phyloP scores from a whole-genome alignment of 2,113 vertebrate species.

The Edolisoma coerulescens region DNA sequence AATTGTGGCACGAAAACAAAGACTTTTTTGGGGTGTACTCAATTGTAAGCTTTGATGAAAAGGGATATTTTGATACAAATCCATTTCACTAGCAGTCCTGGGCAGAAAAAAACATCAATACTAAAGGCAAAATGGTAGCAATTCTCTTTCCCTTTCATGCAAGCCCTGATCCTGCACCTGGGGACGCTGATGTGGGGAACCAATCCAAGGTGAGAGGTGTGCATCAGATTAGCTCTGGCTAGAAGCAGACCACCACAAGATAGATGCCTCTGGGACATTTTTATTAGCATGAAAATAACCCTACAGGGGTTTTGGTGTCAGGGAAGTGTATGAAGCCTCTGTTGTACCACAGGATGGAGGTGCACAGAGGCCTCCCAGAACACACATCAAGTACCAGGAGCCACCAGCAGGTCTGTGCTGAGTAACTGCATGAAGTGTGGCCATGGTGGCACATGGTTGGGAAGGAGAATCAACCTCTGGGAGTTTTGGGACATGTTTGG shows the following conservation, averaged over 20 bases:
- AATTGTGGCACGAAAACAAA: neutral
- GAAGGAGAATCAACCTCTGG: neutral
- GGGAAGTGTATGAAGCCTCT: neutral
- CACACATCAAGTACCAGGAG: neutral
- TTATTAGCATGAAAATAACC: neutral
- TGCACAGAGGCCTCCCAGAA: neutral
- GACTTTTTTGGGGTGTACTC: neutral
- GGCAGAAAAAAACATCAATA: neutral
- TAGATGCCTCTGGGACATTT: neutral
- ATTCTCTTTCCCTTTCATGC: neutral
- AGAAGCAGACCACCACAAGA: rapidly evolving
- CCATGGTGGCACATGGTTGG: rapidly evolving
- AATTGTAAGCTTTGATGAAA: neutral
- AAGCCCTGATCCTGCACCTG: neutral
- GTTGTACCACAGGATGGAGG: neutral
- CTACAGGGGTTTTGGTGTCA: neutral
- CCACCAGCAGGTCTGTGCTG: neutral
- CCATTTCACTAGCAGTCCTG: neutral
- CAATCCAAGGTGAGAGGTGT: neutral
- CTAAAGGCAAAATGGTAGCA: neutral
- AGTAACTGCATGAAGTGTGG: neutral
- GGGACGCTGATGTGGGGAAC: neutral
- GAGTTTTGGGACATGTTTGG: neutral
- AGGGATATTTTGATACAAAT: neutral
- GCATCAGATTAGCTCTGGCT: neutral